Evolutionary conservation across 2,113 vertebrate genomes (phyloP).

Genomic region (Deroptyus accipitrinus): DNA sequence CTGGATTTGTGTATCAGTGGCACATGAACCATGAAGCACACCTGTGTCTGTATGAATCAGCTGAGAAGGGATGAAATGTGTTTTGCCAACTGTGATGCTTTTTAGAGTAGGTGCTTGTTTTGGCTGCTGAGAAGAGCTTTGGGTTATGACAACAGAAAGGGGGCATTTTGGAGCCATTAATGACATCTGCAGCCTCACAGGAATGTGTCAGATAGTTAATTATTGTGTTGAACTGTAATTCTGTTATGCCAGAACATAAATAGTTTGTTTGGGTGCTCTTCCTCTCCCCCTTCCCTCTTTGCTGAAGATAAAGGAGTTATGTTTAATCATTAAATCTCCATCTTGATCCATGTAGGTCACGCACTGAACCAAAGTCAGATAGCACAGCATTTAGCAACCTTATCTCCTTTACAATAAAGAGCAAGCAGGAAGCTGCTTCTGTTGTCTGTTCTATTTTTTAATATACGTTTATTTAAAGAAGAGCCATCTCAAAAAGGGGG

Average conservation of each 20-base stretch:
- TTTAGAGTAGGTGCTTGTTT: background rate
- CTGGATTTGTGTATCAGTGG: background rate
- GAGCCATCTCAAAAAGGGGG: slow-evolving; percentile 17
- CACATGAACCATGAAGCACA: background rate
- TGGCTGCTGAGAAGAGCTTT: background rate
- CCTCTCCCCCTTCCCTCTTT: background rate
- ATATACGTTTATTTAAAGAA: slow-evolving; percentile 62
- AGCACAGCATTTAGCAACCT: slow-evolving; percentile 26
- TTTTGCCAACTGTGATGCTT: background rate
- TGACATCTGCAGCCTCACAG: slow-evolving; percentile 67
- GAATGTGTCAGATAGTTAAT: slow-evolving; percentile 75
- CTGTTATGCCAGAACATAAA: slow-evolving; percentile 27
- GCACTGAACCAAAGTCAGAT: slow-evolving; percentile 37
- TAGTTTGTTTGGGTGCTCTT: slow-evolving; percentile 50
- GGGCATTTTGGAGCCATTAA: slow-evolving; percentile 50
- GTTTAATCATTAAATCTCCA: slow-evolving; percentile 68
- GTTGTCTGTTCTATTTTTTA: slow-evolving; percentile 26
- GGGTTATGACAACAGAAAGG: slow-evolving; percentile 55
- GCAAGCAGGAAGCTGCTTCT: slow-evolving; percentile 13
- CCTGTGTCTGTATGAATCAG: background rate
- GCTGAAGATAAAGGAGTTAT: slow-evolving; percentile 63
- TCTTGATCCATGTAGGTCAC: slow-evolving; percentile 64
- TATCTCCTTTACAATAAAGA: slow-evolving; percentile 1
- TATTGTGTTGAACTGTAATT: slow-evolving; percentile 68
- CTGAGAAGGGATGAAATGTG: background rate